Base-by-base conservation (phyloP, 2,113 vertebrate species). In the Gasterosteus aculeatus region DNA sequence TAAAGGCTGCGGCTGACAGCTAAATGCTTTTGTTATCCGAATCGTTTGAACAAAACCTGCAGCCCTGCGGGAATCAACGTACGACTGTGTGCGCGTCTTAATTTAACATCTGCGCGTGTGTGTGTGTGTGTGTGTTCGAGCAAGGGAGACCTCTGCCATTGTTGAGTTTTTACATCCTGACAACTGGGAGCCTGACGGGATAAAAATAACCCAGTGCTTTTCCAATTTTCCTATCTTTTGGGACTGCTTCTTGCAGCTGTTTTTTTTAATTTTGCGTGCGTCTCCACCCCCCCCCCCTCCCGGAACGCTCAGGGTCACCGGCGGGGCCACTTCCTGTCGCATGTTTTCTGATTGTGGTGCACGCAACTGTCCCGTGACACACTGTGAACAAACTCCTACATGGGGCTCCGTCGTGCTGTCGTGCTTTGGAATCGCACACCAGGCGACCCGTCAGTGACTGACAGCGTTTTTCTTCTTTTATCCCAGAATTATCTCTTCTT, bases 141-240 rank as follows among this genome's bases (percentile, higher is more conserved):
- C 39, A 26, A 78, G 80, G 86, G 77, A 84, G 88, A 89, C 85
- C 87, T 89, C 53, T 88, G 88, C 86, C 88, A 90, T 92, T 93
- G 88, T 92, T 88, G 77, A 72, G 86, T 73, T 63, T 82, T 80
- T 85, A 82, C 89, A 89, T 91, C 88, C 90, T 92, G 92, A 88
- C 89, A 87, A 83, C 80, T 41, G 80, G 78, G 81, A 88, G 82
- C 78, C 65, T 63, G 87, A 67, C 16, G 53, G 57, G 81, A 84
- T 94, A 94, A 93, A 93, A 90, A 91, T 94, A 94, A 78, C 78
- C 70, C 59, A 81, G 80, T 46, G 59, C 82, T 89, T 88, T 88
- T 91, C 88, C 92, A 92, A 91, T 90, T 92, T 91, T 86, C 90
- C 85, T 77, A 80, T 89, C 82, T 87, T 86, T 78, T 22, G 46